Percentiles rank a stretch among this genome's conserved stretches.
These are phyloP conservation scores for Keiferia lycopersicella DNA, from an alignment of 2,888 invertebrate species.

Conservation along the genomic window DNA sequence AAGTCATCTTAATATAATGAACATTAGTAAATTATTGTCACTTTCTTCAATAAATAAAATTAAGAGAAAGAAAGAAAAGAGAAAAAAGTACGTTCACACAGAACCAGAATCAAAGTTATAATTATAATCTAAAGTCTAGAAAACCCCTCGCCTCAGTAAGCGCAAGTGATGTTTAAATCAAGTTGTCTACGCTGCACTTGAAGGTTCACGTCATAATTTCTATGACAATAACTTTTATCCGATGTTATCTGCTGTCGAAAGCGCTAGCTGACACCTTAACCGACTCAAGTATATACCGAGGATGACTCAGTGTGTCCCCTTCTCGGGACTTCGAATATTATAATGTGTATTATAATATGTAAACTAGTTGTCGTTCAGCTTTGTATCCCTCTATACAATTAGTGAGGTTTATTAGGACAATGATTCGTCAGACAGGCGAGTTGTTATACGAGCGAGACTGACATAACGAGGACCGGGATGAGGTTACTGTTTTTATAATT, in stretches of 20 bases:
- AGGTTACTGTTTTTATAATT: constrained; percentile 18
- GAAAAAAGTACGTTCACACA: no score
- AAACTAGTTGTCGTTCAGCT: constrained; percentile 68
- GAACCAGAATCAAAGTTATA: background rate
- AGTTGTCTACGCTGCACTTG: constrained; percentile 1
- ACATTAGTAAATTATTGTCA: no score
- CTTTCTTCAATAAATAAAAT: no score
- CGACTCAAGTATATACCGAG: constrained; percentile 61
- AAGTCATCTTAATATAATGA: no score
- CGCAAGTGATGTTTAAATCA: background rate
- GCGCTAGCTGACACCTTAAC: constrained; percentile 51
- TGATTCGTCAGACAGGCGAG: constrained; percentile 15
- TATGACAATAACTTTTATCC: constrained; percentile 17
- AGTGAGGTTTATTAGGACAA: constrained; percentile 73
- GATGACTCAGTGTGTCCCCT: constrained; percentile 66
- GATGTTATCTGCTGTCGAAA: constrained; percentile 14
- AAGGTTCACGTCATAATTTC: constrained; percentile 6
- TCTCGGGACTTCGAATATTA: constrained; percentile 74
- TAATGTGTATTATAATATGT: constrained; percentile 79
- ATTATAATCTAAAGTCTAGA: background rate
- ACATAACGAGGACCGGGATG: constrained; percentile 15
- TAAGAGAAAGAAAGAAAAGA: no score
- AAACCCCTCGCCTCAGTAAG: background rate
- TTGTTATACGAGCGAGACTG: constrained; percentile 15
- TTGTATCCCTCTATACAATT: constrained; percentile 68